These are phyloP conservation scores for Tachina lurida DNA, from an alignment of 2,888 invertebrate species.

Conservation along the genomic window DNA sequence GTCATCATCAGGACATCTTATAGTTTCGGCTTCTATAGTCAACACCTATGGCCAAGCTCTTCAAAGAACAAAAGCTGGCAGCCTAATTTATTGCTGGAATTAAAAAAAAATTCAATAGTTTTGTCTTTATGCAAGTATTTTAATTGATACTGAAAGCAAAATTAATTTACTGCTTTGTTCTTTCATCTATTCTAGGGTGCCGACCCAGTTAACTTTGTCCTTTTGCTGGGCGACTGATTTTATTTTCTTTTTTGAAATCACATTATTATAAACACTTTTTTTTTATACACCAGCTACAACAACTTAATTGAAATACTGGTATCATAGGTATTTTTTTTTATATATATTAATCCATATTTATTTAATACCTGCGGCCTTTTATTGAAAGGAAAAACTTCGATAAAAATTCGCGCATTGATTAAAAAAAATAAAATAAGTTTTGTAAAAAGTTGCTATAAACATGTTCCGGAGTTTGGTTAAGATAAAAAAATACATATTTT, in stretches of 20 bases:
- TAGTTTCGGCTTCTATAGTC: too few species aligned
- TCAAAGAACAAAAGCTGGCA: background rate
- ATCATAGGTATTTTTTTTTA: conserved; percentile 23
- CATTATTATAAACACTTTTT: conserved; percentile 44
- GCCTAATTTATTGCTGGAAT: background rate
- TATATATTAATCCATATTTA: conserved; percentile 59
- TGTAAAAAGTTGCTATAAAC: conserved; percentile 60
- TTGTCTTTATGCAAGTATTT: background rate
- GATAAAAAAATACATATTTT: conserved; percentile 8
- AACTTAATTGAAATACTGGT: conserved; percentile 60
- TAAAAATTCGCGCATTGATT: conserved; percentile 61
- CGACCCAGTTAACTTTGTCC: background rate
- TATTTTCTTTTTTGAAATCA: conserved; percentile 20
- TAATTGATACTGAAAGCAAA: background rate
- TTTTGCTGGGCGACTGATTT: background rate
- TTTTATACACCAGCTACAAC: conserved; percentile 25
- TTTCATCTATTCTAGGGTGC: background rate
- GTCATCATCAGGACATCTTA: too few species aligned
- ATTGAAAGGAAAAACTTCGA: conserved; percentile 50
- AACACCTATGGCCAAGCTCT: background rate
- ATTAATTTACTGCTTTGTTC: background rate
- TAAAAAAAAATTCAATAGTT: background rate
- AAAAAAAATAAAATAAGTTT: conserved; percentile 58
- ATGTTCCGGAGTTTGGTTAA: conserved; percentile 40
- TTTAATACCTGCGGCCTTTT: conserved; percentile 60